A percentile compares a stretch with the other conserved stretches of the same genome.
Conservation (phyloP, 2,888 invertebrate genomes). For the Caprella mutica region DNA sequence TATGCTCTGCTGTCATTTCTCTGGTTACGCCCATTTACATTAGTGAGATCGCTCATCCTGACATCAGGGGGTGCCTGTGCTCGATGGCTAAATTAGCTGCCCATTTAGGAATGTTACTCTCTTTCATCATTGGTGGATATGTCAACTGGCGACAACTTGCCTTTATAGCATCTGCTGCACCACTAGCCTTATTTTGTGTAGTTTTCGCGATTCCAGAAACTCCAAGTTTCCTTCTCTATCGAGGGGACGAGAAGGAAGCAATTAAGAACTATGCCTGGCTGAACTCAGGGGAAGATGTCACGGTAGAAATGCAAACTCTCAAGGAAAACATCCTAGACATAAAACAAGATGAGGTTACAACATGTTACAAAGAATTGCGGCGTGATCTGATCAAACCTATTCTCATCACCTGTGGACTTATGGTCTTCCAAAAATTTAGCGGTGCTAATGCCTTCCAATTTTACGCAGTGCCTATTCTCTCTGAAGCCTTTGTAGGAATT, state of each 20-base stretch:
- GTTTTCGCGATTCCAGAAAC: slow-evolving; percentile 66
- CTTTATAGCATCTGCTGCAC: slow-evolving; percentile 63
- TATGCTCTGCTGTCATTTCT: slow-evolving; percentile 66
- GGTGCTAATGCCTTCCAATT: slow-evolving; percentile 75
- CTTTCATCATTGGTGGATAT: slow-evolving; percentile 70
- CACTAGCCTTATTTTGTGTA: slow-evolving; percentile 59
- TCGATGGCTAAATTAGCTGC: slow-evolving; percentile 74
- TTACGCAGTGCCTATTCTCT: slow-evolving; percentile 74
- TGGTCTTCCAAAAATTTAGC: slow-evolving; percentile 69
- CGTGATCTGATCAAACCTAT: slow-evolving; percentile 51
- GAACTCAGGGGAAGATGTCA: slow-evolving; percentile 52
- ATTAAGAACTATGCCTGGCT: slow-evolving; percentile 65
- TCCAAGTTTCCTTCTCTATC: slow-evolving; percentile 67
- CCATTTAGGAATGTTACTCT: slow-evolving; percentile 70
- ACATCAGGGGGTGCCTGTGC: slow-evolving; percentile 73
- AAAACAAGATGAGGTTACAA: slow-evolving; percentile 16
- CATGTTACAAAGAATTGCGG: slow-evolving; percentile 39
- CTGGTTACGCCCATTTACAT: slow-evolving; percentile 71
- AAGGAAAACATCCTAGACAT: slow-evolving; percentile 50
- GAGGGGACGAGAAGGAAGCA: slow-evolving; percentile 61
- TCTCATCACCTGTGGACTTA: slow-evolving; percentile 69
- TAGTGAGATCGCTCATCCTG: slow-evolving; percentile 77
- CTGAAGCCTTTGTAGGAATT: slow-evolving; percentile 67
- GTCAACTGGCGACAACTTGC: slow-evolving; percentile 76
- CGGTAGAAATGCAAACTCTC: slow-evolving; percentile 59